phyloP scores from a whole-genome alignment of 1,140 invertebrate genomes.

The Hyles euphorbiae region DNA sequence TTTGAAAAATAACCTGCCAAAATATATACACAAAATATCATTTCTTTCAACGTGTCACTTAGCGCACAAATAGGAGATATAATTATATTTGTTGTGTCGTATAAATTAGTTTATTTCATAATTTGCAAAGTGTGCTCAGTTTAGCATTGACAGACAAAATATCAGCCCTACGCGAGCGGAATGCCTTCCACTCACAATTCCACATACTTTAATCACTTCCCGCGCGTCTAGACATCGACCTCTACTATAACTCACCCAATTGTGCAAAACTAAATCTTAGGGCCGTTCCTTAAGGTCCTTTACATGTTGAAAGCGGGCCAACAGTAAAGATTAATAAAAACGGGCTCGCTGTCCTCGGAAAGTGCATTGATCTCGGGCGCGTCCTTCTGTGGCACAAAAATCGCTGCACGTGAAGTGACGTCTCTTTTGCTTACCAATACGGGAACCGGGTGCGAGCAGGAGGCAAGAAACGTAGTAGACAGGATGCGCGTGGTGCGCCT shows the following conservation, averaged over 20 bases:
- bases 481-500: constrained; percentile 68
- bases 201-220: constrained; percentile 62
- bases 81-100: too few relatives aligned
- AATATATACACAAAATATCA: too few relatives aligned
- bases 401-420: constrained; percentile 62
- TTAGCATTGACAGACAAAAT: constrained; percentile 1
- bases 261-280: constrained; percentile 47
- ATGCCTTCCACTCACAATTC: constrained; percentile 45
- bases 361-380: constrained; percentile 72
- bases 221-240: constrained; percentile 62
- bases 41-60: too few relatives aligned
- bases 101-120: too few relatives aligned
- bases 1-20: background rate
- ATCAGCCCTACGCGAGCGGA: constrained; percentile 26
- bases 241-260: constrained; percentile 14
- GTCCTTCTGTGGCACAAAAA: constrained; percentile 72
- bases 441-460: constrained; percentile 44
- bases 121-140: background rate
- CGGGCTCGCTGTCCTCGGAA: constrained; percentile 65
- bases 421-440: constrained; percentile 46
- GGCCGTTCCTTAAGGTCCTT: constrained; percentile 42
- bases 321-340: constrained; percentile 61
- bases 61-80: too few relatives aligned
- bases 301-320: constrained; percentile 35
- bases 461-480: constrained; percentile 59